Evolutionary conservation across 2,797 vertebrate species (phyloP).

Genomic region (Mus minutoides): DNA sequence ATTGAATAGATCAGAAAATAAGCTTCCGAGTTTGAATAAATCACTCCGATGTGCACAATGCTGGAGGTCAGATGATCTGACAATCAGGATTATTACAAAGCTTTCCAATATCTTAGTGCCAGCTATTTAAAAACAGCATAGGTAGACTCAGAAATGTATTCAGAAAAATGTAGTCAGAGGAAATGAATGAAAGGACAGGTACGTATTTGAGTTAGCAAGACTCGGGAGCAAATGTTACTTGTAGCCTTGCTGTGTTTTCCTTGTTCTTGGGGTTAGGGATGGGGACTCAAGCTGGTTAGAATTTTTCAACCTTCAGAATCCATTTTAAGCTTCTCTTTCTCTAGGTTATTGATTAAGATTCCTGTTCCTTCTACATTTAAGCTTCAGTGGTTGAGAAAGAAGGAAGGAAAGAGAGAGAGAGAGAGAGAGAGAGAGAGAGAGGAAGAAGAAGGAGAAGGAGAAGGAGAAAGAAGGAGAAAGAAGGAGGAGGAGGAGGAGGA

Average conservation of each 20-base stretch:
- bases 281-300: conserved; percentile 17
- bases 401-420: rapidly evolving
- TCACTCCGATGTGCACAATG: not conserved
- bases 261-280: not conserved
- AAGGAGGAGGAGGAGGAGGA: too few species aligned
- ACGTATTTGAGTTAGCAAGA: not conserved
- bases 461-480: too few species aligned
- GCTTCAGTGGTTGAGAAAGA: not conserved
- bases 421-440: rapidly evolving
- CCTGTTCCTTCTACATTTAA: conserved; percentile 37
- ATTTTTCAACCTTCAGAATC: conserved; percentile 43
- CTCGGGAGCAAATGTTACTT: not conserved
- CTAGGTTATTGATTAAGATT: conserved; percentile 16
- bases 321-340: conserved; percentile 35
- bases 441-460: too few species aligned
- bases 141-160: conserved; percentile 2
- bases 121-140: not conserved
- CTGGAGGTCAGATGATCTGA: not conserved
- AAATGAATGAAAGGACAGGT: conserved; percentile 32
- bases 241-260: not conserved
- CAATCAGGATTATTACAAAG: not conserved
- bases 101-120: not conserved
- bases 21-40: conserved; percentile 3
- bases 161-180: not conserved
- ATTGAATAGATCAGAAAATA: not conserved